Evolutionary conservation across 1,140 invertebrate species (phyloP).

Genomic region (Ylistrum balloti): DNA sequence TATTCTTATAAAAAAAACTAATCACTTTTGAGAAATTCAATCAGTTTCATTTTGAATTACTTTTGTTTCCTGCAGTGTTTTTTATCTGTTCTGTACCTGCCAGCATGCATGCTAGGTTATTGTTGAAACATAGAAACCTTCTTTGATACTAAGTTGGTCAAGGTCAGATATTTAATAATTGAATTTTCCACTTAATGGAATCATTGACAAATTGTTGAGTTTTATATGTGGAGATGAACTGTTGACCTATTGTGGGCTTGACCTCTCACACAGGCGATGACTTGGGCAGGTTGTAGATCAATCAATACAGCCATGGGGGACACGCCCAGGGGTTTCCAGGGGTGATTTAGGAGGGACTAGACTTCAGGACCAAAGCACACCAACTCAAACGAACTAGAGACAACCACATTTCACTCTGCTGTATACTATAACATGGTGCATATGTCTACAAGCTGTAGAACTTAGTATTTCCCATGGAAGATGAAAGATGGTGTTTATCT

Average conservation of each 20-base stretch:
- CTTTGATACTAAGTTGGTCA: neutral
- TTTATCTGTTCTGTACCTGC: too few species aligned
- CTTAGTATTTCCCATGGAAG: neutral
- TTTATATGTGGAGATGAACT: neutral
- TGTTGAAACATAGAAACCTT: too few species aligned
- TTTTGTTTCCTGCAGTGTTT: too few species aligned
- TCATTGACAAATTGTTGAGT: conserved; percentile 31
- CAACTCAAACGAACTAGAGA: neutral
- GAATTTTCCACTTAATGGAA: neutral
- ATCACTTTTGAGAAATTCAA: too few species aligned
- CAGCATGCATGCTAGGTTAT: too few species aligned
- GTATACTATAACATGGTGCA: neutral
- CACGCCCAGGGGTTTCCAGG: neutral
- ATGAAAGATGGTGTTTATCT: neutral
- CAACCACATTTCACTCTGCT: neutral
- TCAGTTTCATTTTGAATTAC: too few species aligned
- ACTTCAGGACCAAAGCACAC: neutral
- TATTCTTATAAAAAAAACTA: too few species aligned
- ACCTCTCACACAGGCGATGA: neutral
- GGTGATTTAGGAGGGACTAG: conserved; percentile 5
- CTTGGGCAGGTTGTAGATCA: neutral
- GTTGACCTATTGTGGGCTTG: conserved; percentile 9
- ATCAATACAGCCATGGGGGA: neutral
- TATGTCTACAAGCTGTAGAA: neutral
- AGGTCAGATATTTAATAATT: neutral